Percentiles rank a stretch among this genome's conserved stretches.
Evolutionary conservation across 1,140 invertebrate genomes (phyloP).

Genomic region (Heliconius eleuchia): DNA sequence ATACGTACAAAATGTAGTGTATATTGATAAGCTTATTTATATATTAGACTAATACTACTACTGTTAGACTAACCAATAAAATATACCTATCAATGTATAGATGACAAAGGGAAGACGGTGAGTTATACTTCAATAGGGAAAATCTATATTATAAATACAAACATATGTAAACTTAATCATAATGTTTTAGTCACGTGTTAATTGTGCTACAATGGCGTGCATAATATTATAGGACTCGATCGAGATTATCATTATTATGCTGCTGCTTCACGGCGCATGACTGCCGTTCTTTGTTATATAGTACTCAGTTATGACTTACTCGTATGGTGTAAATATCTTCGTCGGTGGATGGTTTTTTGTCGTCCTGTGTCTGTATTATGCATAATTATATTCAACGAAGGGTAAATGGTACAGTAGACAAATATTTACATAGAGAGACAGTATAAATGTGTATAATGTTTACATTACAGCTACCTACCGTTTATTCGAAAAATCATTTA

Average conservation of each 20-base stretch:
- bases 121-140: no score
- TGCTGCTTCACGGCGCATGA: slow-evolving; percentile 31
- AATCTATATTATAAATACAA: no score
- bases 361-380: neutral
- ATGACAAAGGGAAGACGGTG: no score
- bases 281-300: slow-evolving; percentile 33
- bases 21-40: no score
- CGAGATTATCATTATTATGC: slow-evolving; percentile 20
- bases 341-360: slow-evolving; percentile 19
- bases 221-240: slow-evolving; percentile 4
- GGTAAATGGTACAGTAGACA: neutral
- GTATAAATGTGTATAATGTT: neutral
- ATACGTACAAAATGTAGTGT: no score
- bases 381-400: slow-evolving; percentile 6
- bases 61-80: no score
- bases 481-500: neutral
- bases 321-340: slow-evolving; percentile 21
- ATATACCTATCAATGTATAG: no score
- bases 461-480: neutral
- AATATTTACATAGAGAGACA: neutral
- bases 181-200: neutral
- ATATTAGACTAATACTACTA: no score
- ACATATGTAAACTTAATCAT: no score
- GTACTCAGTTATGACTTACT: slow-evolving; percentile 20
- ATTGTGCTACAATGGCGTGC: neutral